A percentile compares a stretch with the other conserved stretches of the same genome.
Conservation (phyloP, 2,797 vertebrate genomes). For the Xenops minutus region DNA sequence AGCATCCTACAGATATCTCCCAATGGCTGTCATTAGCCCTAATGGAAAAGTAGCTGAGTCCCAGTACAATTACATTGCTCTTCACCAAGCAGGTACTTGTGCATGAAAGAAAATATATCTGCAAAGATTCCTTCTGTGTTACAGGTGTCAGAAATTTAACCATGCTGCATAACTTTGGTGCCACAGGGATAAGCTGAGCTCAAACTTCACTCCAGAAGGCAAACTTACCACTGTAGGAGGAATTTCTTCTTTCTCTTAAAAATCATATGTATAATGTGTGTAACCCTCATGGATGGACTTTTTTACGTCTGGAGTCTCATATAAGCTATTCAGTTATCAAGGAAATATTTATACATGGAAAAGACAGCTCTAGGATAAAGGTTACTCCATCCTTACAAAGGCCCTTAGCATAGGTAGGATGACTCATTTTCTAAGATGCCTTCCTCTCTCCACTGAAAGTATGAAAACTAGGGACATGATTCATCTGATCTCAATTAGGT, state of each 20-base stretch:
- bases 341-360: neutral
- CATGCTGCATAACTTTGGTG: neutral
- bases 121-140: neutral
- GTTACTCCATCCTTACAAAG: neutral
- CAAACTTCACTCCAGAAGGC: neutral
- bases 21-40: constrained; percentile 18
- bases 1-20: constrained; percentile 1
- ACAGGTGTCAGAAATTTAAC: neutral
- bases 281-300: neutral
- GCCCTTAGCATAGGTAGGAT: neutral
- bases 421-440: neutral
- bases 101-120: neutral
- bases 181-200: neutral
- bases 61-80: neutral
- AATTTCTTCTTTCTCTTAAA: neutral
- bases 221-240: neutral
- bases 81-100: neutral
- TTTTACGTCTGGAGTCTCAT: neutral
- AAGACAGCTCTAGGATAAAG: neutral
- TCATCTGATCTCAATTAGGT: neutral
- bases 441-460: neutral
- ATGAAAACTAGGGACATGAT: neutral
- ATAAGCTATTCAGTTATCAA: neutral
- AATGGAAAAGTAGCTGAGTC: constrained; percentile 12
- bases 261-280: neutral